Evolutionary conservation across 1,140 invertebrate genomes (phyloP).

Genomic region (Drosophila mauritiana): DNA sequence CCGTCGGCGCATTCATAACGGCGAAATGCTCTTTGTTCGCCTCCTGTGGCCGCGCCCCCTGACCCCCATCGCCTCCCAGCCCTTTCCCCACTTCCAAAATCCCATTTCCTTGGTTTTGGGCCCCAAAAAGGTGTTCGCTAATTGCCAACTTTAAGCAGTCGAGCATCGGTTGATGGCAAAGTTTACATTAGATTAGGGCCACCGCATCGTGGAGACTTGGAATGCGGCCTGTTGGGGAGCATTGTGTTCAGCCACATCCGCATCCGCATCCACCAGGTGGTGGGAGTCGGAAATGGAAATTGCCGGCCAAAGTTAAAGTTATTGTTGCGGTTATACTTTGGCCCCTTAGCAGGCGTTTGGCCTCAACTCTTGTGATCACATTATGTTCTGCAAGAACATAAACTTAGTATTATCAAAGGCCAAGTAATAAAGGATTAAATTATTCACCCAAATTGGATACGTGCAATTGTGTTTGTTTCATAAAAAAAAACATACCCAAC

Average conservation of each 20-base stretch:
- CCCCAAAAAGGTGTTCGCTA: conserved; percentile 69
- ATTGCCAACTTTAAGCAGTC: conserved; percentile 75
- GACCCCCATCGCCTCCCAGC: too few relatives aligned
- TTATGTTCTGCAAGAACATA: too few relatives aligned
- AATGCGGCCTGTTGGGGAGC: conserved; percentile 7
- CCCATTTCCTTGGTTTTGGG: conserved; percentile 5
- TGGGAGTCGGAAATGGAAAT: conserved; percentile 5
- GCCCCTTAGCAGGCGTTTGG: neutral
- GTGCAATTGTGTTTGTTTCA: too few relatives aligned
- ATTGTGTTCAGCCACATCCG: neutral
- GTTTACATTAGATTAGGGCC: conserved; percentile 68
- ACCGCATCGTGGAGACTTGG: conserved; percentile 15
- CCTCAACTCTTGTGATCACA: too few relatives aligned
- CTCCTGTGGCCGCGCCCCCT: neutral
- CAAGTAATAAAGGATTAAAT: neutral
- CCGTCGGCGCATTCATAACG: conserved; percentile 67
- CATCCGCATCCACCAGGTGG: neutral
- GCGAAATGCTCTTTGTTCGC: conserved; percentile 60
- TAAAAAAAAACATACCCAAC: too few relatives aligned
- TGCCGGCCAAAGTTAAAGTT: conserved; percentile 23
- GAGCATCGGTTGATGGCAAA: conserved; percentile 40
- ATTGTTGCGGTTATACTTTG: conserved; percentile 19
- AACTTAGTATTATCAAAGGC: too few relatives aligned
- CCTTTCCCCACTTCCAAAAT: too few relatives aligned
- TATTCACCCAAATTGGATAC: too few relatives aligned